Percentiles rank a stretch among this genome's conserved stretches.
Conservation (phyloP, 1,140 invertebrate genomes). For the Tribolium madens region DNA sequence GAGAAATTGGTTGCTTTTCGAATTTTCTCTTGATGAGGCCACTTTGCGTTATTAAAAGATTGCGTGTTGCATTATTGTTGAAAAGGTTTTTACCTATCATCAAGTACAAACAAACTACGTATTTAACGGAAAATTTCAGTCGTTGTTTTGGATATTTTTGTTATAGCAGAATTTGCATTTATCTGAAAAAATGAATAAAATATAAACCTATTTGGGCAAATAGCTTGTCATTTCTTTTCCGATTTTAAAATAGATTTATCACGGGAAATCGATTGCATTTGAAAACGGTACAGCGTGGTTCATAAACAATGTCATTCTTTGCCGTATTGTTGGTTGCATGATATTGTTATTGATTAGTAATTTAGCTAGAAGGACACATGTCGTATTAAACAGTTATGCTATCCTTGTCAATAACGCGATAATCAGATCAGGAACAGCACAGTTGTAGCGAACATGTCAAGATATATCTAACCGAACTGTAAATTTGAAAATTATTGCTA, state of each 20-base stretch:
- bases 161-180: background rate
- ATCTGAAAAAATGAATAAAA: slow-evolving; percentile 5
- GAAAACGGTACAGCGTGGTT: background rate
- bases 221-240: slow-evolving; percentile 3
- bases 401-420: slow-evolving; percentile 7
- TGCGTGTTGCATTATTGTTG: slow-evolving; percentile 12
- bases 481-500: slow-evolving; percentile 24
- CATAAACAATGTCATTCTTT: background rate
- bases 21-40: background rate
- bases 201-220: slow-evolving; percentile 2
- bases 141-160: background rate
- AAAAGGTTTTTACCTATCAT: background rate
- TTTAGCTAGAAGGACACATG: background rate
- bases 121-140: background rate
- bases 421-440: slow-evolving; percentile 6
- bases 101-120: slow-evolving; percentile 7
- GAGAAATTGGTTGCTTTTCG: background rate
- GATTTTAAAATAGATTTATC: slow-evolving; percentile 18
- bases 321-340: background rate
- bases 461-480: slow-evolving; percentile 2
- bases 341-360: background rate
- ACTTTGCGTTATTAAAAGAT: background rate
- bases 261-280: background rate
- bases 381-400: background rate
- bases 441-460: slow-evolving; percentile 7